phyloP scores from a whole-genome alignment of 2,888 invertebrate genomes.

The Eupithecia exiguata region DNA sequence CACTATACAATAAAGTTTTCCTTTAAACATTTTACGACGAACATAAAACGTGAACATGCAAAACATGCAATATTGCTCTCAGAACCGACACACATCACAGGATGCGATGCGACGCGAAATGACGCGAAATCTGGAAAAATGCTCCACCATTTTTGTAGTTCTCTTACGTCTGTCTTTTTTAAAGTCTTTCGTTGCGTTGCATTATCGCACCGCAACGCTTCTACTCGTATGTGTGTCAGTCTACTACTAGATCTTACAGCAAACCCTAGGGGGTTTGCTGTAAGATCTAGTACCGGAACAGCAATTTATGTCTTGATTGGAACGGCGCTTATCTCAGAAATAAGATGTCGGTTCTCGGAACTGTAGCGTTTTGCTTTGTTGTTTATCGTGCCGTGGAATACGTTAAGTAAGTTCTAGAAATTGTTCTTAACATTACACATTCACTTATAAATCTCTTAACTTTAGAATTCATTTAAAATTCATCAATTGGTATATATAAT shows the following conservation, averaged over 20 bases:
- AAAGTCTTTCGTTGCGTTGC: not conserved
- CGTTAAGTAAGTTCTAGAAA: not conserved
- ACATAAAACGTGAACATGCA: conserved; percentile 70
- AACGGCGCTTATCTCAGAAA: not conserved
- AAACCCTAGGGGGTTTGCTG: conserved; percentile 15
- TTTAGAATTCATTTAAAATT: not conserved
- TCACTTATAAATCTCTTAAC: not conserved
- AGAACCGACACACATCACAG: conserved; percentile 23
- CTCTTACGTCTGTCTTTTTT: not conserved
- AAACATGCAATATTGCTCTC: conserved; percentile 55
- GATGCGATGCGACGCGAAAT: not conserved
- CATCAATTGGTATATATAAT: no score
- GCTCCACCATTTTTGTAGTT: not conserved
- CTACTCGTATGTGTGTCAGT: not conserved
- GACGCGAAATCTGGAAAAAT: conserved; percentile 1
- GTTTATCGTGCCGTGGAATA: not conserved
- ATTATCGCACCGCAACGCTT: not conserved
- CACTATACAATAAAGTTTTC: conserved; percentile 65
- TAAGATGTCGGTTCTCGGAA: not conserved
- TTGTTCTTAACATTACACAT: not conserved
- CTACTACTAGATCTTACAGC: no score
- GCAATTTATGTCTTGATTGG: conserved; percentile 25
- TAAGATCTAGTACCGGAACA: conserved; percentile 25
- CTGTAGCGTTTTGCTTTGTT: not conserved
- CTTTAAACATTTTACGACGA: conserved; percentile 72